phyloP scores from a whole-genome alignment of 2,888 invertebrate species.

The Coleophora flavipennella region DNA sequence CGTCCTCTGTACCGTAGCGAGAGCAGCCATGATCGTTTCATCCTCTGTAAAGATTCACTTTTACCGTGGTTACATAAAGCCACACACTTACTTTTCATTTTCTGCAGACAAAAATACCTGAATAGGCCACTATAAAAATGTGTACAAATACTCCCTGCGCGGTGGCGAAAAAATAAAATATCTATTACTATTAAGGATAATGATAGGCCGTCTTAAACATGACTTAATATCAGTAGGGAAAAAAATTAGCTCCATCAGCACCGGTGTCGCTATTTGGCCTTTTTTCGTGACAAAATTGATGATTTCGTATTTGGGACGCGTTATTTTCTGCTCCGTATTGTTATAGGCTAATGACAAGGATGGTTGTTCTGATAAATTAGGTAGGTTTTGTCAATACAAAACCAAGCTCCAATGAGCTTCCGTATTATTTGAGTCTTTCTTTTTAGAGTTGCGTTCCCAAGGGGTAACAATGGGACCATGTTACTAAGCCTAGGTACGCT shows the following conservation, averaged over 20 bases:
- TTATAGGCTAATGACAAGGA: constrained; percentile 24
- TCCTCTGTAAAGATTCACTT: no score
- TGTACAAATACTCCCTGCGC: constrained; percentile 61
- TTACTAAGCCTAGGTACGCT: no score
- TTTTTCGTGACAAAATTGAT: constrained; percentile 28
- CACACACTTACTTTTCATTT: no score
- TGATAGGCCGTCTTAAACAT: constrained; percentile 70
- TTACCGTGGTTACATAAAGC: no score
- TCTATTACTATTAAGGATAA: constrained; percentile 74
- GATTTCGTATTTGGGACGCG: constrained; percentile 19
- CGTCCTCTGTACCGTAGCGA: no score
- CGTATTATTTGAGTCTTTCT: no score
- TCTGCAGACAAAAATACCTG: neutral
- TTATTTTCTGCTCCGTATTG: constrained; percentile 23
- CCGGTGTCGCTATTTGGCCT: constrained; percentile 17
- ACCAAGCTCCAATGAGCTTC: no score
- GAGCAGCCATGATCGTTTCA: no score
- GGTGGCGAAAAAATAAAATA: constrained; percentile 70
- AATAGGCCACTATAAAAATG: constrained; percentile 39
- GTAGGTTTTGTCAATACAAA: no score
- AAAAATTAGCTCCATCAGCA: constrained; percentile 66
- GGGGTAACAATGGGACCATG: no score
- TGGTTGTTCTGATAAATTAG: constrained; percentile 29
- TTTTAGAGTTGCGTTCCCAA: no score
- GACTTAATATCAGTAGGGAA: constrained; percentile 72